These are phyloP conservation scores for Zaprionus kolodkinae DNA, from an alignment of 1,140 invertebrate genomes.

Conservation along the genomic window DNA sequence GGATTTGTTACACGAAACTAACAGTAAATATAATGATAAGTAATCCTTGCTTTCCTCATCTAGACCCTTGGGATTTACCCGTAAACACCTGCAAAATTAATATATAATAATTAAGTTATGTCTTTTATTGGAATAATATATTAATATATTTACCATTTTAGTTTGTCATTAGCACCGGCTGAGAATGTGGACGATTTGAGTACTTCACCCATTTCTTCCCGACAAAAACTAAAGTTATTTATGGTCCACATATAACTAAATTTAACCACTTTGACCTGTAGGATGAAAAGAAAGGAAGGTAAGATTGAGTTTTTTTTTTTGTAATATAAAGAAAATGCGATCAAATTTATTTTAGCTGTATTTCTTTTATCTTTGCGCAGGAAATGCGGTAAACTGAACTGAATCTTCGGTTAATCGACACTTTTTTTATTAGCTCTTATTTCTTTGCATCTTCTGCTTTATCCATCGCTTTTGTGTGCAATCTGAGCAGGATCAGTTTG, in stretches of 20 bases:
- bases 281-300: conserved; percentile 62
- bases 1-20: conserved; percentile 99
- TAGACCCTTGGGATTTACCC: conserved; percentile 99
- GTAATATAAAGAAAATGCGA: not conserved
- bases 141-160: conserved; percentile 98
- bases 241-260: conserved; percentile 99
- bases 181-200: conserved; percentile 99
- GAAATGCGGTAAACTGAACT: not conserved
- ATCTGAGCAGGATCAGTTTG: not conserved
- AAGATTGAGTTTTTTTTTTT: not conserved
- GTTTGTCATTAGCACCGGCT: conserved; percentile 99
- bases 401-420: not conserved
- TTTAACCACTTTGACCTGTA: conserved; percentile 99
- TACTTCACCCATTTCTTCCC: conserved; percentile 99
- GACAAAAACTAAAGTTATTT: conserved; percentile 99
- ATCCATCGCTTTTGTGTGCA: not conserved
- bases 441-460: not conserved
- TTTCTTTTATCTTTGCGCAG: too few relatives aligned
- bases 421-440: not conserved
- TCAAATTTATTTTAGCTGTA: too few relatives aligned
- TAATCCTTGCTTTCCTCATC: conserved; percentile 99
- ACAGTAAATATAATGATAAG: conserved; percentile 98
- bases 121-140: too few relatives aligned
- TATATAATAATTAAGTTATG: too few relatives aligned
- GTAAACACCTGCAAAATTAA: conserved; percentile 91